These are phyloP conservation scores for Prunella himalayana DNA, from an alignment of 2,113 vertebrate genomes.

Conservation along the genomic window DNA sequence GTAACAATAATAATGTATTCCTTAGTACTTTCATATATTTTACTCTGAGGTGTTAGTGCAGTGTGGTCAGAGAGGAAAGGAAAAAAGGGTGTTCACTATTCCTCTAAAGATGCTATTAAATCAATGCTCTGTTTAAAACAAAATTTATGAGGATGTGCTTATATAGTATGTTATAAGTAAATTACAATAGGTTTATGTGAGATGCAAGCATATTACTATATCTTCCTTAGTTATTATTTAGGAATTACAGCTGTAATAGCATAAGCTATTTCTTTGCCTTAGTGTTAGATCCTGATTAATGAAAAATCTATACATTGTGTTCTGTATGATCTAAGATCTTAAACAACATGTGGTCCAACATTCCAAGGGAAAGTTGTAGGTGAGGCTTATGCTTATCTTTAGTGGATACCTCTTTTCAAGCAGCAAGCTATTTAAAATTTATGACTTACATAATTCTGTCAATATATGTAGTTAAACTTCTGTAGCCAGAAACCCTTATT, in stretches of 20 bases:
- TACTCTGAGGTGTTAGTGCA: neutral
- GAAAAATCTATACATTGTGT: neutral
- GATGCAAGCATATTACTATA: neutral
- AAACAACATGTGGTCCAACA: neutral
- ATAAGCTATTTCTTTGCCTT: neutral
- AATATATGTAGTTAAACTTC: neutral
- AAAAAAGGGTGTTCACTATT: neutral
- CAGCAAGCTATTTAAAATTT: neutral
- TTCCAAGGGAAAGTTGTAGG: neutral
- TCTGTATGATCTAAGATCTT: neutral
- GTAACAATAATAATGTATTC: neutral
- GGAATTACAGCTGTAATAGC: neutral
- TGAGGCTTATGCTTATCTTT: neutral
- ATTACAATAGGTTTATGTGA: neutral
- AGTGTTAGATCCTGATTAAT: neutral
- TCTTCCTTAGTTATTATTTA: neutral
- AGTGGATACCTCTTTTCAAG: neutral
- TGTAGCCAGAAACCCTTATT: neutral
- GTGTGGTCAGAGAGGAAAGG: neutral
- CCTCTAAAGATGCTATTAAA: neutral
- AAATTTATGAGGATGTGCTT: neutral
- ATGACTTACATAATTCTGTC: neutral
- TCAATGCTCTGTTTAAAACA: neutral
- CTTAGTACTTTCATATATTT: neutral
- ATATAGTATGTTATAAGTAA: neutral